phyloP scores from a whole-genome alignment of 2,888 invertebrate species.

The Drosophila melanosoma region DNA sequence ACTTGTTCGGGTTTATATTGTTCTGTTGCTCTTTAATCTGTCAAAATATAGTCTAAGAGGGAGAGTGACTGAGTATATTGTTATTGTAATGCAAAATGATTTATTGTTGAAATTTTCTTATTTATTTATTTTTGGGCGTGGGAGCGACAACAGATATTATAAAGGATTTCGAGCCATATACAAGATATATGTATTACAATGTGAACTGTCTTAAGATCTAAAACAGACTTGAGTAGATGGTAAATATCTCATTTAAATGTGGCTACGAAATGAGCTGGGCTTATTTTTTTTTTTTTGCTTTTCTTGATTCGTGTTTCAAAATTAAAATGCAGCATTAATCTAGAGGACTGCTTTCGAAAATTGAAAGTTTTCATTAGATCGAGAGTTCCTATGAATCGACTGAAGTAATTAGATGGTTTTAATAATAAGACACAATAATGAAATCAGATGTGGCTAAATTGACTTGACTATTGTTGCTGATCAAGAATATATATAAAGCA shows the following conservation, averaged over 20 bases:
- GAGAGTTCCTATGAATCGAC: background rate
- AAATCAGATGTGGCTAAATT: background rate
- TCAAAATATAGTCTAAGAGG: slow-evolving; percentile 74
- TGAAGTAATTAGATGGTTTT: background rate
- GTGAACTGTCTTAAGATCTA: background rate
- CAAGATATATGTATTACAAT: slow-evolving; percentile 1
- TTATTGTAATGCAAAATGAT: slow-evolving; percentile 74
- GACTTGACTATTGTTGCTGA: background rate
- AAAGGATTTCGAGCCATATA: slow-evolving; percentile 32
- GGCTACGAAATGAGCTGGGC: background rate
- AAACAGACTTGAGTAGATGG: background rate
- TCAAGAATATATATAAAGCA: background rate
- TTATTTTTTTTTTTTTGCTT: background rate
- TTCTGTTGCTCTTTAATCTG: slow-evolving; percentile 73
- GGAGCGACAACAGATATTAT: slow-evolving; percentile 47
- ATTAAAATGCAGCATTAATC: background rate
- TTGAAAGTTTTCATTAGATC: background rate
- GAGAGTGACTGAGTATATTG: slow-evolving; percentile 22
- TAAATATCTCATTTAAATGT: background rate
- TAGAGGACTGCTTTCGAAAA: background rate
- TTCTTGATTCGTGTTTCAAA: background rate
- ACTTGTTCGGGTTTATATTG: slow-evolving; percentile 41
- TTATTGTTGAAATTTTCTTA: slow-evolving; percentile 56
- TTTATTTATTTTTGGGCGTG: slow-evolving; percentile 50
- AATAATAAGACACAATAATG: background rate